Base-by-base conservation (phyloP, 2,113 vertebrate species). In the Eidolon helvum region DNA sequence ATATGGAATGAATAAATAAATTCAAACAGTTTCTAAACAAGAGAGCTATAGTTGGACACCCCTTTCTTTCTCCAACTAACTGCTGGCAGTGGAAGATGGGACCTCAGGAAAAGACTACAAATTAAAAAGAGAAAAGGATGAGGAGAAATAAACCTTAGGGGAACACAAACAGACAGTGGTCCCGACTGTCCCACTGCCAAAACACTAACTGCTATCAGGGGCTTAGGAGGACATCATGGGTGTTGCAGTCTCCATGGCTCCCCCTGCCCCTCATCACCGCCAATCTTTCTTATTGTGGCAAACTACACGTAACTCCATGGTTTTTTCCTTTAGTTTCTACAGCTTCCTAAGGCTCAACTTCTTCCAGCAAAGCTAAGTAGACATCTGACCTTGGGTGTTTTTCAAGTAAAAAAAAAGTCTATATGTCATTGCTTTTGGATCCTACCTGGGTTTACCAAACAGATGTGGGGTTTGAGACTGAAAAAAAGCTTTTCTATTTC, bases 1-100 rank as follows among this genome's bases (percentile, higher is more conserved):
- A 21, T 57, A 83, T 0, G 35, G 4, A 94, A 90, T 38, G 40
- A 93, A 83, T 28, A 82, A 92, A 75, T 57, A 55, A 69, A 94
- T 95, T 66, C 61, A 77, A 59, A 50, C 18, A 59, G 65, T 61
- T 97, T 95, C 92, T 86, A 93, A 93, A 87, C 24, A 80, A 87
- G 19, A 95, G 57, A 86, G n/a, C 48, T 83, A 87, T 43, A 93
- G 57, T 48, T 91, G 57, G 72, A 48, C 38, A 40, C 28, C 1
- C 21, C 50, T 45, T 63, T 83, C 21, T 63, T 86, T 55, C 80
- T 84, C 71, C 28, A 11, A 90, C 33, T 88, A 85, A 40, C 77
- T 75, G 28, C 15, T 71, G 15, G 83, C 65, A 88, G 45, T n/a
- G 26, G 63, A 43, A 78, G 45, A 78, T 38, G 21, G 35, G 28